Evolutionary conservation across 2,888 invertebrate species (phyloP), one percentile per base, ranked within the genome.

Genomic region (Agriopis leucophaearia): DNA sequence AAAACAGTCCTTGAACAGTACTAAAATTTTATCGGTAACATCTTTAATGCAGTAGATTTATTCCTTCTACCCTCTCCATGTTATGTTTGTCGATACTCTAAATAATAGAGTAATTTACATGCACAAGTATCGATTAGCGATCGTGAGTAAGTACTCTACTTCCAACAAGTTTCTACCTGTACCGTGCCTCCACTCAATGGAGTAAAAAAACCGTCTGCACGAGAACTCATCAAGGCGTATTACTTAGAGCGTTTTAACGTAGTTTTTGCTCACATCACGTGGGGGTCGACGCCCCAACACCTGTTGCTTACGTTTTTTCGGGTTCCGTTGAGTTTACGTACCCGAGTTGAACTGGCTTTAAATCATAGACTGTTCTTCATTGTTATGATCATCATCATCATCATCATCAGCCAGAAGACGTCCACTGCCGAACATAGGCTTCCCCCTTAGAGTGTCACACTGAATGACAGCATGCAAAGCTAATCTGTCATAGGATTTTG

Each of bases 231-330:
- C 72, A 70, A 62, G 58, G 42, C 54, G 56, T 68, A 73, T 75
- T 73, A 75, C 75, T 73, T 72, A 73, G 66, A 69, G 56, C 60
- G 64, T 64, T 71, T 70, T 66, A 66, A 69, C 66, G 71, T 72
- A 73, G 73, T 79, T 80, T 78, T 80, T 80, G 75, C 69, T 67
- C 51, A 63, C 69, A 75, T 72, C 76, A 73, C 76, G 73, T 72
- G 73, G 50, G 18, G 79, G 75, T 80, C 80, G 74, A 68, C 65
- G 77, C 68, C 74, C 81, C 59, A 51, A 77, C 81, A 81, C 81
- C 80, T 81, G 81, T 81, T 79, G 78, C 75, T 74, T 75, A 73
- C 69, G 71, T 70, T 75, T 75, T 79, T 80, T 78, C 69, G 73
- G 63, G 74, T 71, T 71, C 74, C 70, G 63, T 57, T 18, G 42